These are phyloP conservation scores for Euspilapteryx auroguttella DNA, from an alignment of 2,888 invertebrate species.

Conservation along the genomic window DNA sequence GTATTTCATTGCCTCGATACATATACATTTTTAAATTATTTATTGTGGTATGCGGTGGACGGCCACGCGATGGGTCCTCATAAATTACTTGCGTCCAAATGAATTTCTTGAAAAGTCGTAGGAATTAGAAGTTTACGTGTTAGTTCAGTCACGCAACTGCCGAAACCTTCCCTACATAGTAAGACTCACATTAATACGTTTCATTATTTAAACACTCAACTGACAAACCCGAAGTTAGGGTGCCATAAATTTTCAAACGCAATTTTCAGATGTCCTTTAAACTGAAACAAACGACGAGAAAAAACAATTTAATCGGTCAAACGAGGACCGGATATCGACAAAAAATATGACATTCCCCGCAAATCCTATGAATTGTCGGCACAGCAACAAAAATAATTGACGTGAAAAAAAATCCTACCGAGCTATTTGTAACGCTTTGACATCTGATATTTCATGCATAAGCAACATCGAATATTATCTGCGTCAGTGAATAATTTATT, in stretches of 20 bases:
- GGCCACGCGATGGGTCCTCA: conserved; percentile 13
- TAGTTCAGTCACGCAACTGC: conserved; percentile 40
- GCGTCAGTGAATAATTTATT: conserved; percentile 44
- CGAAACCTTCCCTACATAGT: conserved; percentile 14
- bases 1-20: no score
- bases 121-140: conserved; percentile 50
- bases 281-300: no score
- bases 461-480: conserved; percentile 38
- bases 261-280: no score
- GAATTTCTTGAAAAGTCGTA: conserved; percentile 56
- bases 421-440: conserved; percentile 8
- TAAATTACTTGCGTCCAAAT: conserved; percentile 37
- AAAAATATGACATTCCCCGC: no score
- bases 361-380: not conserved
- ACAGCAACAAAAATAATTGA: conserved; percentile 35
- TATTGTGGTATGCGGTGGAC: no score
- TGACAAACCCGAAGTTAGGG: no score
- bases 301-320: no score
- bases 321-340: no score
- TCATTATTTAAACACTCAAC: no score
- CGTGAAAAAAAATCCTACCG: conserved; percentile 19
- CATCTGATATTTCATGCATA: conserved; percentile 38
- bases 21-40: conserved; percentile 28
- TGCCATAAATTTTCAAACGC: no score
- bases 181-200: no score